These are phyloP conservation scores for Rhinopomastus cyanomelas DNA, from an alignment of 2,113 vertebrate genomes.

Conservation along the genomic window DNA sequence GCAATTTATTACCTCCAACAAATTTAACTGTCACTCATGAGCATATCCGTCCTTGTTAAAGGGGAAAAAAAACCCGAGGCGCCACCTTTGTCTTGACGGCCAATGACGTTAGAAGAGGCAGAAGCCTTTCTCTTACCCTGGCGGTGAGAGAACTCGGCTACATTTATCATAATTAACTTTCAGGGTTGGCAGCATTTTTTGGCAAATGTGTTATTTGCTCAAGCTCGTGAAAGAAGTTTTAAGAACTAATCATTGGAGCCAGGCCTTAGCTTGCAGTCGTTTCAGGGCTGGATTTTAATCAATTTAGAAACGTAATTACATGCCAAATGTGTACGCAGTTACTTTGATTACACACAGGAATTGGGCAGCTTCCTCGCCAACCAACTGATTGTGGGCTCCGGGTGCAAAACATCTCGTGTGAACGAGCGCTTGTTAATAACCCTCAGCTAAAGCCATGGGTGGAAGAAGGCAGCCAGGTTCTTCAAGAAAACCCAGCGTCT, in stretches of 20 bases:
- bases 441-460: neutral
- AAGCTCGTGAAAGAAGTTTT: slow-evolving; percentile 49
- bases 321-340: slow-evolving; percentile 65
- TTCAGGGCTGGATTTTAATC: slow-evolving; percentile 62
- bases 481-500: neutral
- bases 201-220: slow-evolving; percentile 34
- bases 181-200: slow-evolving; percentile 60
- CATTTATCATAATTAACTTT: slow-evolving; percentile 75
- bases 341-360: slow-evolving; percentile 64
- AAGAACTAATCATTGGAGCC: slow-evolving; percentile 57
- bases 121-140: slow-evolving; percentile 41
- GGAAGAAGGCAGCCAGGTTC: neutral
- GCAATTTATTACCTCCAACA: slow-evolving; percentile 82
- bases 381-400: slow-evolving; percentile 40
- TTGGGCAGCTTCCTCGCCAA: slow-evolving; percentile 51
- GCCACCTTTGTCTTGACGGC: slow-evolving; percentile 63
- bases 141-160: slow-evolving; percentile 20
- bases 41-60: slow-evolving; percentile 73
- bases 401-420: slow-evolving; percentile 23
- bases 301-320: slow-evolving; percentile 61
- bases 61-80: slow-evolving; percentile 42
- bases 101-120: slow-evolving; percentile 59
- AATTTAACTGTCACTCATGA: slow-evolving; percentile 82
- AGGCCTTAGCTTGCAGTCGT: slow-evolving; percentile 46
- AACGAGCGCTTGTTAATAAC: slow-evolving; percentile 17